Conservation (phyloP, 2,797 vertebrate genomes). For the Myoxocephalus aenaeus region DNA sequence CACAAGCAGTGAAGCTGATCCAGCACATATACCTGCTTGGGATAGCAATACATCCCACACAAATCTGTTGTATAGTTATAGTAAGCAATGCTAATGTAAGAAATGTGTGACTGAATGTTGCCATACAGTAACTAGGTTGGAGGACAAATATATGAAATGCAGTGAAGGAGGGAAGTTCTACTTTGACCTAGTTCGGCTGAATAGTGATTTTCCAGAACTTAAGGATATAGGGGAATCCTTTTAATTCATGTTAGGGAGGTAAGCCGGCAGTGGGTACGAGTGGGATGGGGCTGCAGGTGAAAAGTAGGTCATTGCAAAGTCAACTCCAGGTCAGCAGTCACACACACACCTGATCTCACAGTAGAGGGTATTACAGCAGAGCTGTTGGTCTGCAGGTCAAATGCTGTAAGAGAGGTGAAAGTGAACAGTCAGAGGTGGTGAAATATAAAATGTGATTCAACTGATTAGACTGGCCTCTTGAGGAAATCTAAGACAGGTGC, state of each 20-base stretch:
- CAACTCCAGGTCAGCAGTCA: slow-evolving; percentile 60
- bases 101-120: slow-evolving; percentile 42
- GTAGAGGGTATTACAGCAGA: not conserved
- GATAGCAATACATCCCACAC: slow-evolving; percentile 1
- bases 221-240: slow-evolving; percentile 35
- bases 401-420: not conserved
- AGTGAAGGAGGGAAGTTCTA: slow-evolving; percentile 40
- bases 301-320: slow-evolving; percentile 69
- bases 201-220: slow-evolving; percentile 23
- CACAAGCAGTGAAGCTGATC: not conserved
- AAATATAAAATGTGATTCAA: slow-evolving; percentile 24
- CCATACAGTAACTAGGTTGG: slow-evolving; percentile 40
- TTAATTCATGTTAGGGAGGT: slow-evolving; percentile 47
- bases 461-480: slow-evolving; percentile 73
- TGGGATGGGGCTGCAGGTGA: slow-evolving; percentile 23
- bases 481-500: slow-evolving; percentile 49
- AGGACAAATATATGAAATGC: slow-evolving; percentile 62
- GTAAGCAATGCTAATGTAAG: slow-evolving; percentile 11
- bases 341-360: slow-evolving; percentile 43
- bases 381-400: slow-evolving; percentile 9
- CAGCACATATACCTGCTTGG: not conserved
- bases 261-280: slow-evolving; percentile 18
- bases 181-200: slow-evolving; percentile 57
- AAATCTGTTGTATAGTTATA: not conserved
- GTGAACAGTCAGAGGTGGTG: not conserved